Conservation (phyloP, 2,113 vertebrate genomes). For the Carlito syrichta region DNA sequence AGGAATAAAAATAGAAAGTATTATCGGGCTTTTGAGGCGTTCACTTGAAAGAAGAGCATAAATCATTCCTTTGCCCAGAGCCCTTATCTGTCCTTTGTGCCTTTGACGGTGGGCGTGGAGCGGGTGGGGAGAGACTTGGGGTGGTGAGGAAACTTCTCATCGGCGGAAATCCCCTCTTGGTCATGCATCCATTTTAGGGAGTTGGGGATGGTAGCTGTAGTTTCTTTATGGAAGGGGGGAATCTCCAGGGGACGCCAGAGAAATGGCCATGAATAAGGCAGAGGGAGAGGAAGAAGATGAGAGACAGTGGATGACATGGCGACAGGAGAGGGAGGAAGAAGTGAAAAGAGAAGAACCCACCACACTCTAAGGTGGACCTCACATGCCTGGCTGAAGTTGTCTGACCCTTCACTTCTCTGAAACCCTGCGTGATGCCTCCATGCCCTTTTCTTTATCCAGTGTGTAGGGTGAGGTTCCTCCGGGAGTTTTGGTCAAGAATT, state of each 20-base stretch:
- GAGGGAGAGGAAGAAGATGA: neutral
- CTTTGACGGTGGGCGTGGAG: conserved; percentile 36
- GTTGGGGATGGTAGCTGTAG: neutral
- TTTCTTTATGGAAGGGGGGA: neutral
- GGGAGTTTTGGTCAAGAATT: neutral
- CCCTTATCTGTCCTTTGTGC: conserved; percentile 25
- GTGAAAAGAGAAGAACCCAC: neutral
- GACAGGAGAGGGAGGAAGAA: neutral
- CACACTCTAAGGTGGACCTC: neutral
- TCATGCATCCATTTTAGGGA: neutral
- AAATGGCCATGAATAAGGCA: neutral
- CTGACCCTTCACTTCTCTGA: neutral
- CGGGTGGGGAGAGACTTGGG: conserved; percentile 21
- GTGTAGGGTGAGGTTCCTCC: neutral
- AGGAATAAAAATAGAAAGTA: conserved; percentile 63
- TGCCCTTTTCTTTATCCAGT: neutral
- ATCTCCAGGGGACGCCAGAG: neutral
- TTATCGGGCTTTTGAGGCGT: conserved; percentile 49
- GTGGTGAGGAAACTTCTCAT: conserved; percentile 22
- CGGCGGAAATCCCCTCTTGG: conserved; percentile 63
- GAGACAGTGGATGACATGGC: neutral
- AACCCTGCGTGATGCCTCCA: fast-evolving
- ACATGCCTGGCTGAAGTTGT: neutral
- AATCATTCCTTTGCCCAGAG: conserved; percentile 68
- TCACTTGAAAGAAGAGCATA: conserved; percentile 72